These are phyloP conservation scores for Potamarius usumacintae DNA, from an alignment of 2,113 vertebrate species.

Conservation along the genomic window DNA sequence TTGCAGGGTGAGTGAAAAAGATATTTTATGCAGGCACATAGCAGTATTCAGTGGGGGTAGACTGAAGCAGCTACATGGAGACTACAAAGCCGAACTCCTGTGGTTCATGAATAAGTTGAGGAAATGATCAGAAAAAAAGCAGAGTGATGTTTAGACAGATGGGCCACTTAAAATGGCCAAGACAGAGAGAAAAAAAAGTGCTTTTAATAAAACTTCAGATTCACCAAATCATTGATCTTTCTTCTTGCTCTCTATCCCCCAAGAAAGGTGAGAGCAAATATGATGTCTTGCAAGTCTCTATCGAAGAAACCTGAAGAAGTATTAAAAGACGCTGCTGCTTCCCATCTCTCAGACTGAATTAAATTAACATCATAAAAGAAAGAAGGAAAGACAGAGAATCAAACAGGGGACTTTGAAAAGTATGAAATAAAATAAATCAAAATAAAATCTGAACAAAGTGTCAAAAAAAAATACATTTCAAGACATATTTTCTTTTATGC, in stretches of 20 bases:
- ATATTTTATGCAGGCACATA: conserved; percentile 90
- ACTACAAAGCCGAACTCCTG: conserved; percentile 99
- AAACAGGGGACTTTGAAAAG: conserved; percentile 89
- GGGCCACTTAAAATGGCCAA: conserved; percentile 97
- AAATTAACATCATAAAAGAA: conserved; percentile 76
- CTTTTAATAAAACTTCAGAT: conserved; percentile 99
- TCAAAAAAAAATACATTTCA: conserved; percentile 87
- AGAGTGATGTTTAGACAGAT: conserved; percentile 99
- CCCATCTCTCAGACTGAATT: conserved; percentile 79
- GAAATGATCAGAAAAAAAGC: conserved; percentile 98
- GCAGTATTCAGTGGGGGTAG: conserved; percentile 95
- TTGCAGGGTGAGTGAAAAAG: conserved; percentile 83
- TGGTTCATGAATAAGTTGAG: conserved; percentile 99
- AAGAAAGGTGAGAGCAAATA: conserved; percentile 83
- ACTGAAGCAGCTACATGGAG: conserved; percentile 84
- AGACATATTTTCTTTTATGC: conserved; percentile 69
- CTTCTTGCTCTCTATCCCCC: conserved; percentile 66
- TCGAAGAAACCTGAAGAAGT: conserved; percentile 59
- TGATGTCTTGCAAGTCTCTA: conserved; percentile 78
- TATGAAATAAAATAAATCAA: conserved; percentile 55
- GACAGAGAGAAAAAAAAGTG: conserved; percentile 79
- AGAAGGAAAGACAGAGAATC: conserved; percentile 66
- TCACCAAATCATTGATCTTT: conserved; percentile 91
- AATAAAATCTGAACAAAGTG: conserved; percentile 69
- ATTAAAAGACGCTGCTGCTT: conserved; percentile 72